phyloP scores from a whole-genome alignment of 2,113 vertebrate genomes.

The Galbula dea region DNA sequence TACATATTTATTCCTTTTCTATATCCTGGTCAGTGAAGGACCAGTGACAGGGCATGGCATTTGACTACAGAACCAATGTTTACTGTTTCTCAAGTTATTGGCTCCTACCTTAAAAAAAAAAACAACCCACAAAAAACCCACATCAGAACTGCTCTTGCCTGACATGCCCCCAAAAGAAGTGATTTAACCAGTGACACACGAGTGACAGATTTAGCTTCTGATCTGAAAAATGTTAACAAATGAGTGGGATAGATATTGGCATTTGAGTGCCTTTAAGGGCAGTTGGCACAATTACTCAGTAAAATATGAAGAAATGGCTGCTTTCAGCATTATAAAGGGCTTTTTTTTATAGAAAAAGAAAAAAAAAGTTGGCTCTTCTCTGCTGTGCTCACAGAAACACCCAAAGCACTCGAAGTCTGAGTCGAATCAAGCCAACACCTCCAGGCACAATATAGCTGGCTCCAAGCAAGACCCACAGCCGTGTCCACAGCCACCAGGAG shows the following conservation, averaged over 20 bases:
- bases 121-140: too few relatives aligned
- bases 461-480: neutral
- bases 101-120: neutral
- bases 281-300: slow-evolving; percentile 42
- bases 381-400: neutral
- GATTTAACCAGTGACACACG: slow-evolving; percentile 14
- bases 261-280: slow-evolving; percentile 47
- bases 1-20: neutral
- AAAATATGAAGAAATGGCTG: slow-evolving; percentile 39
- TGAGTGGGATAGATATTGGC: slow-evolving; percentile 44
- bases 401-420: fast-evolving
- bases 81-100: neutral
- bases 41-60: neutral
- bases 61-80: neutral
- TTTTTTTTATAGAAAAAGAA: neutral
- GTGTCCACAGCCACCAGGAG: slow-evolving; percentile 32
- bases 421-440: neutral
- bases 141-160: neutral
- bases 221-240: slow-evolving; percentile 53
- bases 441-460: slow-evolving; percentile 23
- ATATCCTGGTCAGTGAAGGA: neutral
- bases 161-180: neutral
- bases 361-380: neutral
- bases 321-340: neutral
- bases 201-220: slow-evolving; percentile 54